Conservation (phyloP, 2,113 vertebrate genomes). For the Tauraco erythrolophus region DNA sequence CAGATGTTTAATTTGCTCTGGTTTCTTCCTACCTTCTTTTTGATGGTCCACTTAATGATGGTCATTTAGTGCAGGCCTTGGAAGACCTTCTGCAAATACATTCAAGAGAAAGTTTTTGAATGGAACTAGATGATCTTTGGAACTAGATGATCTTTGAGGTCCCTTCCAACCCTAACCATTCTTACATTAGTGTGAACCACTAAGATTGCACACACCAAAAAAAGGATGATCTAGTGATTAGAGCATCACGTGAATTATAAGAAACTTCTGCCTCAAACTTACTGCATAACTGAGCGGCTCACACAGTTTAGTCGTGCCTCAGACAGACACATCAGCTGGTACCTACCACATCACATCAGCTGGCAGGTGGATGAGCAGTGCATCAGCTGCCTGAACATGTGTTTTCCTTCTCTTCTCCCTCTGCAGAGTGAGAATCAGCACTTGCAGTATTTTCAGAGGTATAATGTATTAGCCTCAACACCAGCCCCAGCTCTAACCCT, state of each 20-base stretch:
- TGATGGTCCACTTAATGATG: not conserved
- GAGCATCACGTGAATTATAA: not conserved
- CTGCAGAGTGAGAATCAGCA: not conserved
- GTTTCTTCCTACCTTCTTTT: not conserved
- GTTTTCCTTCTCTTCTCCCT: not conserved
- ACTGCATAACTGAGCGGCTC: not conserved
- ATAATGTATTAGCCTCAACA: not conserved
- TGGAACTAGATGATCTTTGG: too few relatives aligned
- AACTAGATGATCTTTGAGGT: too few relatives aligned
- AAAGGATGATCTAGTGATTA: not conserved
- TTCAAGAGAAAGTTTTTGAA: not conserved
- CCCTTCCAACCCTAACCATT: too few relatives aligned
- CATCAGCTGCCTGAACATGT: not conserved
- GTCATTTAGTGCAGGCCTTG: not conserved
- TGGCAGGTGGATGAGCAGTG: not conserved
- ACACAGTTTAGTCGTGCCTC: not conserved
- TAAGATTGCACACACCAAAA: not conserved
- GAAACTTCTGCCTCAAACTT: not conserved
- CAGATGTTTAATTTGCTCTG: not conserved
- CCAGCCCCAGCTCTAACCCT: not conserved
- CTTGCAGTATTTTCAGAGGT: not conserved
- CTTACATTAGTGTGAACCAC: not conserved
- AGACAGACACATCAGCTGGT: not conserved
- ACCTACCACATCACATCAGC: not conserved
- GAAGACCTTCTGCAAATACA: not conserved